A percentile compares a stretch with the other conserved stretches of the same genome.
These are phyloP conservation scores for Xestobium rufovillosum DNA, from an alignment of 2,888 invertebrate species.

Conservation along the genomic window DNA sequence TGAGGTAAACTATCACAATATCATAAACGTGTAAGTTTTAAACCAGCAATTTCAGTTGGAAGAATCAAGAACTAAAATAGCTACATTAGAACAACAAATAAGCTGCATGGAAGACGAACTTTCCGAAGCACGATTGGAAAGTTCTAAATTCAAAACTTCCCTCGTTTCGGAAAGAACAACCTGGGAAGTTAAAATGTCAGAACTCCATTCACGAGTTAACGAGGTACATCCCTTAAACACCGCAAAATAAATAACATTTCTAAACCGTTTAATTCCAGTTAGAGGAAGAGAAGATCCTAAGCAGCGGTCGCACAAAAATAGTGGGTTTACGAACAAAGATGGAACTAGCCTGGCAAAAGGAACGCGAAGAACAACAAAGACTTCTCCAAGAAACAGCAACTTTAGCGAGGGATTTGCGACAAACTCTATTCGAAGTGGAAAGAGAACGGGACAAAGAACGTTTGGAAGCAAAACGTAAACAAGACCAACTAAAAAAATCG, in stretches of 20 bases:
- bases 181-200: constrained; percentile 78
- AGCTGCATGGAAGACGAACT: constrained; percentile 82
- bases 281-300: constrained; percentile 79
- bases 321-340: constrained; percentile 79
- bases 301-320: constrained; percentile 76
- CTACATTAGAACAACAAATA: constrained; percentile 73
- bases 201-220: constrained; percentile 81
- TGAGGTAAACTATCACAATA: constrained; percentile 47
- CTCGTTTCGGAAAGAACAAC: constrained; percentile 81
- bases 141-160: constrained; percentile 79
- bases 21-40: not conserved
- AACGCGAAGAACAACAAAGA: constrained; percentile 86
- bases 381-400: constrained; percentile 85
- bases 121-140: constrained; percentile 73
- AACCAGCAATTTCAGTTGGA: constrained; percentile 47
- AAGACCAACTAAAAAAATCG: constrained; percentile 75
- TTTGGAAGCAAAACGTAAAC: constrained; percentile 75
- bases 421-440: constrained; percentile 84
- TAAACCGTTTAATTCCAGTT: no score
- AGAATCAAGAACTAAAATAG: constrained; percentile 62
- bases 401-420: constrained; percentile 76
- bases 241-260: constrained; percentile 17
- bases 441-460: constrained; percentile 84
- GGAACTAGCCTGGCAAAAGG: constrained; percentile 91
- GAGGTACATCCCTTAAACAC: no score